Conservation (phyloP, 2,797 vertebrate species). For the Acanthiza pusilla region DNA sequence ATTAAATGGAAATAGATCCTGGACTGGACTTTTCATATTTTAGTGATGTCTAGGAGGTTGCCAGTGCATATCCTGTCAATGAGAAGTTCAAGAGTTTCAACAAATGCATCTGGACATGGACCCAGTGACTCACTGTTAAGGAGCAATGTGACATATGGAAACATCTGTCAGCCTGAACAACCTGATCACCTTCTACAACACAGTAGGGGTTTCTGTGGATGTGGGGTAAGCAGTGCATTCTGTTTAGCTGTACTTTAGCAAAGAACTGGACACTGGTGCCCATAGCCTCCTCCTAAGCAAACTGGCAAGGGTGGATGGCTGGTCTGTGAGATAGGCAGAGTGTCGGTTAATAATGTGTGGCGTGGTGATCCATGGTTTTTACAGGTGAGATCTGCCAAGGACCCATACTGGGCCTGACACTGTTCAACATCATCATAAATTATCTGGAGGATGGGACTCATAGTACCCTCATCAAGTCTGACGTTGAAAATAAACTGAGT, state of each 20-base stretch:
- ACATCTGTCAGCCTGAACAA: not conserved
- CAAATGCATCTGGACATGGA: rapidly evolving
- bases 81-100: not conserved
- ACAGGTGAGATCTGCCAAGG: not conserved
- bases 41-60: not conserved
- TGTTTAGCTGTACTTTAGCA: not conserved
- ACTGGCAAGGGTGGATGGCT: too few relatives aligned
- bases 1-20: not conserved
- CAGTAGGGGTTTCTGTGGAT: not conserved
- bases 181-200: not conserved
- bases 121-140: not conserved
- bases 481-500: not conserved
- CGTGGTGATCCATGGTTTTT: not conserved
- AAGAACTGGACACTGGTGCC: not conserved
- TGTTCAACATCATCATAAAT: not conserved
- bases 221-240: not conserved
- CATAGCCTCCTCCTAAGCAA: not conserved
- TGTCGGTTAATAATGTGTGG: not conserved
- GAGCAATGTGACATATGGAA: not conserved
- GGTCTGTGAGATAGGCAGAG: not conserved
- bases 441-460: not conserved
- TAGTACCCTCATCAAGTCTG: not conserved
- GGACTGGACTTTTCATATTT: not conserved
- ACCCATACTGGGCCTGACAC: not conserved
- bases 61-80: not conserved